phyloP scores from a whole-genome alignment of 1,140 invertebrate genomes.

The Drosophila bifasciata region DNA sequence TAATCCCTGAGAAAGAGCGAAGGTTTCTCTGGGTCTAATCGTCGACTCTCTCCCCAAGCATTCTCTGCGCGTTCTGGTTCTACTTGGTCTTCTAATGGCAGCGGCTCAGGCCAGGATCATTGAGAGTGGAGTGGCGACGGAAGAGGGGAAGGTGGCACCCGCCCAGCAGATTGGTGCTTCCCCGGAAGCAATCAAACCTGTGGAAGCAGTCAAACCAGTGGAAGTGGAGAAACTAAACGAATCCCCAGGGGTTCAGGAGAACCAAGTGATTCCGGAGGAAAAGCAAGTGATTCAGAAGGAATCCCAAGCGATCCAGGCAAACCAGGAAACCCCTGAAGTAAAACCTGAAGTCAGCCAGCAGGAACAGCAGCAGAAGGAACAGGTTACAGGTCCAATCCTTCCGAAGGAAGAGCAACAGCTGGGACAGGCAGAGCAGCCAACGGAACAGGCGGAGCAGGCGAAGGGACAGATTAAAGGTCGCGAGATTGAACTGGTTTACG shows the following conservation, averaged over 20 bases:
- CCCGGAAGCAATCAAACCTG: background rate
- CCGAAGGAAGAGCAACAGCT: background rate
- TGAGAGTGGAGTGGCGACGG: slow-evolving; percentile 1
- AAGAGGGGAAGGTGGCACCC: slow-evolving; percentile 4
- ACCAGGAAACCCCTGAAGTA: background rate
- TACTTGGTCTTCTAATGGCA: slow-evolving; percentile 40
- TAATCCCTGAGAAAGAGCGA: background rate
- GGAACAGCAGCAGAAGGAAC: background rate
- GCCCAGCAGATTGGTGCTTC: background rate
- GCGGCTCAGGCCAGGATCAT: slow-evolving; percentile 28
- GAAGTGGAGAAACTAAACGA: background rate
- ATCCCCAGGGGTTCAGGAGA: background rate
- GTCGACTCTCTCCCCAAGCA: slow-evolving; percentile 19
- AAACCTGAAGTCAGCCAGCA: background rate
- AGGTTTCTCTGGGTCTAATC: slow-evolving; percentile 13
- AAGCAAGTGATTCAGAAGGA: background rate
- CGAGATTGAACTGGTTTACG: slow-evolving; percentile 12
- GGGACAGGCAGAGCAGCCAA: background rate
- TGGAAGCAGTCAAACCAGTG: background rate
- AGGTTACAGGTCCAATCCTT: background rate
- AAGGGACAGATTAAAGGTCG: slow-evolving; percentile 17
- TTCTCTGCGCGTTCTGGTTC: slow-evolving; percentile 36
- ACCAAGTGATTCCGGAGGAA: background rate
- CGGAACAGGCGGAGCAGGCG: background rate
- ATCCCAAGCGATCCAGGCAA: background rate